Base-by-base conservation (phyloP, 2,888 invertebrate species). In the Silvanus unidentatus region DNA sequence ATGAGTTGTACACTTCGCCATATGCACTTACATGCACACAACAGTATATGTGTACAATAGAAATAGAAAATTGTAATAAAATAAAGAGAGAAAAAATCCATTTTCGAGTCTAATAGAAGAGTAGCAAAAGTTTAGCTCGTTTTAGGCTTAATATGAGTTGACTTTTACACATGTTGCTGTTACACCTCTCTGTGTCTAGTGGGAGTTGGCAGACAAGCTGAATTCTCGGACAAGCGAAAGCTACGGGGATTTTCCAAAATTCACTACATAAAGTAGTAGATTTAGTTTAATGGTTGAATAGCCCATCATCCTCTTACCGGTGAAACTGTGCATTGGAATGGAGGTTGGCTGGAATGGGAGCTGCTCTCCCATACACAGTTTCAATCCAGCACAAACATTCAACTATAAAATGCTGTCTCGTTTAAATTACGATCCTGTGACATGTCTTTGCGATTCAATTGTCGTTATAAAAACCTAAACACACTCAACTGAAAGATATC, bases 221-320 rank as follows among this genome's bases (percentile, higher is more conserved):
- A 62, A 64, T 22, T 68, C 68, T 67, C 52, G 63, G 60, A 65
- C 65, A 63, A 62, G 63, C 62, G 55, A 57, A 59, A 65, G 65
- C 67, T 67, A 58, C 57, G 56, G 63, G 67, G 68, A 66, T 68
- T 68, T 69, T 61, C 64, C 58, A 60, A 67, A 68, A 68, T 68
- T 66, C 65, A 46, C 57, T 55, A 60, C 63, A 64, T 64, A 67
- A 64, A 65, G 22, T 22, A 22, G 4, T 22, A 22, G 22, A 5
- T 22, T 22, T 22, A 22, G 22, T 22, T 22, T 22, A 22, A 22
- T n/a, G n/a, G n/a, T n/a, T n/a, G n/a, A n/a, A n/a, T n/a, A n/a
- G n/a, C n/a, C n/a, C n/a, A n/a, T n/a, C n/a, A n/a, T n/a, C n/a
- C n/a, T n/a, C n/a, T n/a, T n/a, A n/a, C n/a, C n/a, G n/a, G n/a